A percentile compares a stretch with the other conserved stretches of the same genome.
Conservation (phyloP, 2,113 vertebrate species). For the Otis tarda region DNA sequence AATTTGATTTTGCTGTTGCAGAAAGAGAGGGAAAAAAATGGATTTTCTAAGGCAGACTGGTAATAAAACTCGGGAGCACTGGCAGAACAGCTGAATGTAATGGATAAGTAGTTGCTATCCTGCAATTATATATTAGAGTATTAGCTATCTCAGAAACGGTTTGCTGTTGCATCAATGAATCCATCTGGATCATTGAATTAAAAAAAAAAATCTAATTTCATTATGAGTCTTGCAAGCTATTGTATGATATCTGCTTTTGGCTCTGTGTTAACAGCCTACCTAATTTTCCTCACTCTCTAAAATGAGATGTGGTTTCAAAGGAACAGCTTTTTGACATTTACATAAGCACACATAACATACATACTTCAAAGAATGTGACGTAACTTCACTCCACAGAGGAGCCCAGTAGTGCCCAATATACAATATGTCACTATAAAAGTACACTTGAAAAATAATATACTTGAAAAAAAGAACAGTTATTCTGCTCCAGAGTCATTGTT, state of each 20-base stretch:
- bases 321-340: neutral
- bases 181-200: slow-evolving; percentile 15
- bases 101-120: slow-evolving; percentile 62
- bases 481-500: neutral
- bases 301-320: slow-evolving; percentile 12
- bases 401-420: neutral
- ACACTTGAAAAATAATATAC: neutral
- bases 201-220: neutral
- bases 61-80: slow-evolving; percentile 64
- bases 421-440: neutral
- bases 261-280: neutral
- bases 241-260: neutral
- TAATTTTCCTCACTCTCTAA: slow-evolving; percentile 11
- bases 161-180: slow-evolving; percentile 1
- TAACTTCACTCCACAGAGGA: neutral
- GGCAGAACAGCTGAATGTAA: slow-evolving; percentile 50
- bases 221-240: neutral
- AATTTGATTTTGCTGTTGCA: slow-evolving; percentile 48
- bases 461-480: neutral
- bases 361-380: neutral
- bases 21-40: slow-evolving; percentile 55
- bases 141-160: slow-evolving; percentile 46
- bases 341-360: neutral
- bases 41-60: slow-evolving; percentile 51
- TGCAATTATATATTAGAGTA: slow-evolving; percentile 49